phyloP scores from a whole-genome alignment of 2,113 vertebrate genomes.

The Puma concolor region DNA sequence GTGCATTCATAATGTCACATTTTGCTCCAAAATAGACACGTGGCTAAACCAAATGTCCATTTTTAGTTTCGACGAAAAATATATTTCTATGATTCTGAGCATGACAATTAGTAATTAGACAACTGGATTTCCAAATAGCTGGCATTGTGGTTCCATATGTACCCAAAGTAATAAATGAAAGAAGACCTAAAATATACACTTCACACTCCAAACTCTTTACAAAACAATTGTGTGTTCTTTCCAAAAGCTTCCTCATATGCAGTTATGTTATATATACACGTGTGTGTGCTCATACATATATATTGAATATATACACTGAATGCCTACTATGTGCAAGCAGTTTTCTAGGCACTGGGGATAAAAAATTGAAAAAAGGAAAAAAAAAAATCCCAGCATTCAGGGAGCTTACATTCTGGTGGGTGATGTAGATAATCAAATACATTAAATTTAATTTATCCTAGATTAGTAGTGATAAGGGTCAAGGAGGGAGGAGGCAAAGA shows the following conservation, averaged over 20 bases:
- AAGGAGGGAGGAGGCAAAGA: background rate
- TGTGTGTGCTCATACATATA: no score
- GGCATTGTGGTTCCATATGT: background rate
- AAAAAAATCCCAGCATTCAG: background rate
- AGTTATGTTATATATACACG: no score
- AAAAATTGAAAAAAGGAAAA: background rate
- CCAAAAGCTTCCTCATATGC: background rate
- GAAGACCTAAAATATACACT: background rate
- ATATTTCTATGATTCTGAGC: background rate
- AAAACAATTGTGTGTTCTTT: background rate
- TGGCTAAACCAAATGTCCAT: background rate
- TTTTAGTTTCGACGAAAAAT: background rate
- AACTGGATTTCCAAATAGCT: background rate
- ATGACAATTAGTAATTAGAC: background rate
- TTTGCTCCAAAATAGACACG: conserved; percentile 4
- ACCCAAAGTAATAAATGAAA: background rate
- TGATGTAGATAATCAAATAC: background rate
- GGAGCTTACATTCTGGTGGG: background rate
- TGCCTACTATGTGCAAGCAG: background rate
- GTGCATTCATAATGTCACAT: background rate
- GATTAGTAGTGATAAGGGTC: background rate
- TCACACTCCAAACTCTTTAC: background rate
- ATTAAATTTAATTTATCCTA: background rate
- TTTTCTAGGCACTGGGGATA: background rate
- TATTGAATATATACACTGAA: background rate